These are phyloP conservation scores for Euborellia annulipes DNA, from an alignment of 1,140 invertebrate species.

Conservation along the genomic window DNA sequence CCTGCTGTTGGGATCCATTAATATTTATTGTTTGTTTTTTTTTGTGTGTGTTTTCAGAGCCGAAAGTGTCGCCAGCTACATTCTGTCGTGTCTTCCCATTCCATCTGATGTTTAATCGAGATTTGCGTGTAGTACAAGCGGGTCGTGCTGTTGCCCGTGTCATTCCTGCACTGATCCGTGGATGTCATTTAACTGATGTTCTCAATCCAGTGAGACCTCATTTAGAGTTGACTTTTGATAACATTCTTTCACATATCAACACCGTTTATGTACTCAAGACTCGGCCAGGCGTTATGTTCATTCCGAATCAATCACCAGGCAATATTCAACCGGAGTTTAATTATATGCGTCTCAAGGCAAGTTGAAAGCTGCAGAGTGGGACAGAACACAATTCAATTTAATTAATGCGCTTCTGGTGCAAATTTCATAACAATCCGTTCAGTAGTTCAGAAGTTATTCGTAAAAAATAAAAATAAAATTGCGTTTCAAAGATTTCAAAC, in stretches of 20 bases:
- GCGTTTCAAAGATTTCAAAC: too few species aligned
- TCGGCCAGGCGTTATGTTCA: conserved; percentile 54
- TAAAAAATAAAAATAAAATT: too few species aligned
- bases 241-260: conserved; percentile 88
- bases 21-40: too few species aligned
- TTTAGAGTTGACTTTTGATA: conserved; percentile 9
- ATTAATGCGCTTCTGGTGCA: too few species aligned
- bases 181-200: conserved; percentile 57
- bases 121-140: conserved; percentile 68
- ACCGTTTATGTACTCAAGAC: conserved; percentile 89
- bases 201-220: conserved; percentile 51
- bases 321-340: conserved; percentile 45
- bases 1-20: too few species aligned
- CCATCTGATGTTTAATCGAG: conserved; percentile 74
- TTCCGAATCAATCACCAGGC: conserved; percentile 22
- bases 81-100: conserved; percentile 92
- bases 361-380: too few species aligned
- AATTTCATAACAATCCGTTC: too few species aligned
- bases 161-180: conserved; percentile 49
- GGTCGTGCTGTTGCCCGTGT: conserved; percentile 74
- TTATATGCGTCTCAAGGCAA: conserved; percentile 59
- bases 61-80: conserved; percentile 73
- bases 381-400: too few species aligned
- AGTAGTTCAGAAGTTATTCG: too few species aligned
- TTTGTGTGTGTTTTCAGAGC: conserved; percentile 40